These are phyloP conservation scores for Lineus longissimus DNA, from an alignment of 1,140 invertebrate species.

Conservation along the genomic window DNA sequence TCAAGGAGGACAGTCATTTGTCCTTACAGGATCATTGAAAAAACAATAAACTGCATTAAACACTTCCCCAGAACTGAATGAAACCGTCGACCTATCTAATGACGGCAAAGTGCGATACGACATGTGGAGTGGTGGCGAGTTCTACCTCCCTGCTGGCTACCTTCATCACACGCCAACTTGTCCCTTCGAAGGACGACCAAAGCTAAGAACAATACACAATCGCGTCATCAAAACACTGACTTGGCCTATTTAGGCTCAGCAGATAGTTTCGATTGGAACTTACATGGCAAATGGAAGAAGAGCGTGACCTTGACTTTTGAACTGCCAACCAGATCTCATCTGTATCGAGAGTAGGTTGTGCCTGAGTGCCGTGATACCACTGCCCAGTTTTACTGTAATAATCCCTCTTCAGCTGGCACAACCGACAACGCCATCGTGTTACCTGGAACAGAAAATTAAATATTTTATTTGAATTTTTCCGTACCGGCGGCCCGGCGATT, in stretches of 20 bases:
- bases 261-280: background rate
- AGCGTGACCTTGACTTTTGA: background rate
- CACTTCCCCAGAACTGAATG: too few relatives aligned
- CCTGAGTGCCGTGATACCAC: constrained; percentile 33
- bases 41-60: too few relatives aligned
- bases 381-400: constrained; percentile 32
- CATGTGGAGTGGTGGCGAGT: too few relatives aligned
- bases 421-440: constrained; percentile 31
- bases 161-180: too few relatives aligned
- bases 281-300: background rate
- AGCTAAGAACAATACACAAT: background rate
- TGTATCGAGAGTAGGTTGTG: background rate
- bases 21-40: too few relatives aligned
- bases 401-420: constrained; percentile 34
- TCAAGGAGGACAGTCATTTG: too few relatives aligned
- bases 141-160: too few relatives aligned
- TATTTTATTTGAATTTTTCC: background rate
- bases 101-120: too few relatives aligned
- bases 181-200: background rate
- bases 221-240: background rate
- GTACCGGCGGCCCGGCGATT: background rate
- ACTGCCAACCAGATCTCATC: background rate
- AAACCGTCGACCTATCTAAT: too few relatives aligned
- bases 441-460: background rate
- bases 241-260: background rate